These are phyloP conservation scores for Corydoras sp. DNA, from an alignment of 2,113 vertebrate species.

Conservation along the genomic window DNA sequence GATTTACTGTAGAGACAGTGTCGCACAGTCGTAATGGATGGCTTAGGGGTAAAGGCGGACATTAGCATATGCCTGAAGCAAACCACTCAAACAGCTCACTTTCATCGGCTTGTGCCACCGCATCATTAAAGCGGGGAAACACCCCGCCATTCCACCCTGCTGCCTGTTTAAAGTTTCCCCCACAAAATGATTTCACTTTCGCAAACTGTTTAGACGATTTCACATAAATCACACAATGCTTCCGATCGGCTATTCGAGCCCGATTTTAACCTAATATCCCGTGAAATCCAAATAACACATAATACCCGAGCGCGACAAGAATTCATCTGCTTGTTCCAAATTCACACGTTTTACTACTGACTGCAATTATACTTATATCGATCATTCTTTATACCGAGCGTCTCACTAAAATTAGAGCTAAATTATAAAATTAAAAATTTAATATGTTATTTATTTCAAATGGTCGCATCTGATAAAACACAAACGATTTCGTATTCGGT, in stretches of 20 bases:
- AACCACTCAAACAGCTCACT: constrained; percentile 10
- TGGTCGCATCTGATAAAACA: no score
- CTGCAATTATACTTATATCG: not conserved
- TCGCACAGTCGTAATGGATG: constrained; percentile 35
- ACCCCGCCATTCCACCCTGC: not conserved
- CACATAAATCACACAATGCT: no score
- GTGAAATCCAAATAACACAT: no score
- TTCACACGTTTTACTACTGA: no score
- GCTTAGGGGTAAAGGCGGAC: constrained; percentile 31
- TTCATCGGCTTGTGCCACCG: not conserved
- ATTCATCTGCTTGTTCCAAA: no score
- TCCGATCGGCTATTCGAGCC: no score
- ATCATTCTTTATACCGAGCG: no score
- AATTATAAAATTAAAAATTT: no score
- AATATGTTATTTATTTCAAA: not conserved
- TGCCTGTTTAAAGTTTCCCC: not conserved
- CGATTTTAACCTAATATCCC: no score
- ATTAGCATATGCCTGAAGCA: constrained; percentile 32
- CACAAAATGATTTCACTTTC: not conserved
- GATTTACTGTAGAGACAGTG: constrained; percentile 59
- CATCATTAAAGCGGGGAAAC: not conserved
- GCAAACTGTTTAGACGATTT: not conserved
- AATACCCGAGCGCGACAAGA: no score
- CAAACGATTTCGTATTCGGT: not conserved
- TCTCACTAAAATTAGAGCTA: no score